Percentiles rank a stretch among this genome's conserved stretches.
Conservation (phyloP, 2,113 vertebrate species). For the Thunnus maccoyii region DNA sequence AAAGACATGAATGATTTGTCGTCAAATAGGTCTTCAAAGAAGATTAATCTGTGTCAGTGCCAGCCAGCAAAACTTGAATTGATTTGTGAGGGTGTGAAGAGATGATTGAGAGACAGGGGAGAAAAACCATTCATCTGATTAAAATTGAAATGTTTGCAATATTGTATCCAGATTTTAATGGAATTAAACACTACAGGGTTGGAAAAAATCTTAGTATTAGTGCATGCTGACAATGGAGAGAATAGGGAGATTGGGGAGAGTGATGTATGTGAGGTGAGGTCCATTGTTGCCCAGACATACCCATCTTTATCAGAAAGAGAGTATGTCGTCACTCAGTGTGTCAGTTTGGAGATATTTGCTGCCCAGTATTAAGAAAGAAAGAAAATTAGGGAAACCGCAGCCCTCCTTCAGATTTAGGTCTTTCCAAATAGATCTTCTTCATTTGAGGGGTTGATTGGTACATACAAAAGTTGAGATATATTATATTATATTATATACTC, state of each 20-base stretch:
- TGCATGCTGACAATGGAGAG: neutral
- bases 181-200: neutral
- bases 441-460: neutral
- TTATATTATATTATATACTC: neutral
- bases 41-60: too few species aligned
- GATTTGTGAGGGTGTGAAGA: neutral
- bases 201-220: neutral
- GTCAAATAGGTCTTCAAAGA: too few species aligned
- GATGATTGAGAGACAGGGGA: neutral
- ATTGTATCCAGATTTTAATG: slow-evolving; percentile 2
- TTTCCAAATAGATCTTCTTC: neutral
- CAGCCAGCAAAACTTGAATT: neutral
- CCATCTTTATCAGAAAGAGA: neutral
- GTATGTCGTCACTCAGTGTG: neutral
- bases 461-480: neutral
- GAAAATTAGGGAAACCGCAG: neutral
- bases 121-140: neutral
- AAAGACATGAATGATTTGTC: too few species aligned
- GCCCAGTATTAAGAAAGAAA: neutral
- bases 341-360: neutral
- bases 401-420: neutral
- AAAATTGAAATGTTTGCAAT: neutral
- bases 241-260: too few species aligned
- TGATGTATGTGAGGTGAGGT: too few species aligned
- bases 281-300: too few species aligned